Evolutionary conservation across 2,797 vertebrate species (phyloP), one percentile per base, ranked within the genome.

Genomic region (Poeciliopsis gracilis): DNA sequence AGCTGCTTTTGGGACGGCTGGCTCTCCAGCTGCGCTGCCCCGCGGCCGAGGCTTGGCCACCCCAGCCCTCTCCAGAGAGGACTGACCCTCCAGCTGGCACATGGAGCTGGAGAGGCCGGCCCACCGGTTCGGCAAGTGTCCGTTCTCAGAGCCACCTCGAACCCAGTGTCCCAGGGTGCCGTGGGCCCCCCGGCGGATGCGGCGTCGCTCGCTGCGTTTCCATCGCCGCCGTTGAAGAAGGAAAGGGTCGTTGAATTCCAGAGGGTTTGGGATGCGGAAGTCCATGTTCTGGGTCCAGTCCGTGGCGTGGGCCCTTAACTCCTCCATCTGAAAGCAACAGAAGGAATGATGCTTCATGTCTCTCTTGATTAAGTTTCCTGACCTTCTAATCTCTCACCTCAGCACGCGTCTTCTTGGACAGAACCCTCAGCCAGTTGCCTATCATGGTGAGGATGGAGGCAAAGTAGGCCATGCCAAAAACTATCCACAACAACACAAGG

Each of bases 371-470:
- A 12, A 55, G 55, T 61, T 75, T 71, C 6, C 51, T 47, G 8
- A 59, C 57, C 8, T 2, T 11, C 11, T 6, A 10, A 33, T 49
- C 49, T 55, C 91, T 90, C 86, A 98, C 97, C 97, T 98, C 97
- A 30, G 97, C 97, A 0, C 97, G 94, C 0, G 97, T 98, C 88
- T 93, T 97, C 81, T 96, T 96, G 12, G 97, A 97, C 85, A 98
- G 92, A 23, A 95, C 97, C 71, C 94, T 93, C 66, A 98, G 90
- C 97, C 97, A 98, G 92, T 98, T 97, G 72, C 94, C 97, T 12
- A 98, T 98, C 97, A 98, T 98, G 67, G 97, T 97, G 83, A 98
- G 96, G 89, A 98, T 96, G 5, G 97, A 97, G 66, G 97, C 97
- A 20, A 98, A 98, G 93, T 98, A 98, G 72, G 97, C 97, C 28